phyloP scores from a whole-genome alignment of 2,797 vertebrate species.

The Syndactyla subalaris region DNA sequence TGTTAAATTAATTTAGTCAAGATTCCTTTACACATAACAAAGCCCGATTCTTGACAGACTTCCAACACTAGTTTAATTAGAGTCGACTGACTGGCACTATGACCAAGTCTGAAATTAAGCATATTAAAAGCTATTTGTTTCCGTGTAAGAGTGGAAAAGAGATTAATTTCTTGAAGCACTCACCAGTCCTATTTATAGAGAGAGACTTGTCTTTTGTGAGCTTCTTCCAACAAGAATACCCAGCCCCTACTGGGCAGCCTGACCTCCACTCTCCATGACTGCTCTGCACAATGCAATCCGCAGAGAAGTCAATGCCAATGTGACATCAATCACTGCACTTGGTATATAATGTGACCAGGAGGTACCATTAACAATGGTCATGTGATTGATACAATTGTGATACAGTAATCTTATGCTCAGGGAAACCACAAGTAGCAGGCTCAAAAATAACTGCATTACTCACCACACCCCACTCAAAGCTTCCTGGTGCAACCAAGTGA shows the following conservation, averaged over 20 bases:
- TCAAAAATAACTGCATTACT: not conserved
- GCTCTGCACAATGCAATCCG: not conserved
- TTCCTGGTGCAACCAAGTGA: not conserved
- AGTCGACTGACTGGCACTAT: not conserved
- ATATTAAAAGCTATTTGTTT: constrained; percentile 6
- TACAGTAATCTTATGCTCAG: not conserved
- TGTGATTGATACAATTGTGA: not conserved
- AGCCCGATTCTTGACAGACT: not conserved
- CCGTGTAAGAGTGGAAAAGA: not conserved
- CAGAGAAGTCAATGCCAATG: not conserved
- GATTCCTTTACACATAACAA: not conserved
- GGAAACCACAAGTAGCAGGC: not conserved
- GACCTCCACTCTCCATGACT: not conserved
- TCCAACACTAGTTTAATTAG: constrained; percentile 15
- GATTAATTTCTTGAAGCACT: constrained; percentile 1
- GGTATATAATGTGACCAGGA: not conserved
- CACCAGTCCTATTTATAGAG: not conserved
- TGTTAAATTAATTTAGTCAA: not conserved
- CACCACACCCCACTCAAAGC: not conserved
- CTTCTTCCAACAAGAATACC: not conserved
- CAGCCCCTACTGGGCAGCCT: not conserved
- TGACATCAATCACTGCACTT: not conserved
- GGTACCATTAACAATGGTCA: not conserved
- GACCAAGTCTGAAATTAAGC: constrained; percentile 5
- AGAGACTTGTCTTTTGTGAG: not conserved